These are phyloP conservation scores for Sanderia malayensis DNA, from an alignment of 30 jellyfish, hydroid and myxozoan species.

Conservation along the genomic window DNA sequence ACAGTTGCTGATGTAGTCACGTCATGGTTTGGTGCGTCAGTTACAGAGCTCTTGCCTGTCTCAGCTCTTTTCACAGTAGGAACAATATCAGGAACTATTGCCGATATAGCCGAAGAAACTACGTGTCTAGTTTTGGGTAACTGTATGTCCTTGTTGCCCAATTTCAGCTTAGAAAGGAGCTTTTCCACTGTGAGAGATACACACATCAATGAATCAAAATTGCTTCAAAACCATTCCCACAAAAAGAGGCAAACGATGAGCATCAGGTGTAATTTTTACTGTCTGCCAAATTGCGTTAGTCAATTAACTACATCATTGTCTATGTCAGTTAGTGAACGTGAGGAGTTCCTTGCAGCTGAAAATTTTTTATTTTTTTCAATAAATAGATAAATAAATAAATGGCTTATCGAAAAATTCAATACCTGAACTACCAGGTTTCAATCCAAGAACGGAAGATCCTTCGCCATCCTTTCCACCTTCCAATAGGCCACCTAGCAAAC, in stretches of 20 bases:
- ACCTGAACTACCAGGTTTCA: not conserved
- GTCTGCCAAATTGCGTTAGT: no score
- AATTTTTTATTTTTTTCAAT: no score
- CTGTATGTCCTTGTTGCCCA: constrained; percentile 29
- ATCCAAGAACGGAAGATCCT: constrained; percentile 42
- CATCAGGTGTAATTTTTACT: no score
- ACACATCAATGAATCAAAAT: no score
- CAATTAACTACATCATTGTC: no score
- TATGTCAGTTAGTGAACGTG: no score
- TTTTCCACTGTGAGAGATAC: constrained; percentile 20
- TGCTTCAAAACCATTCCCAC: no score
- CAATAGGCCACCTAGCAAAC: constrained; percentile 38
- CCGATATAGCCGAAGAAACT: constrained; percentile 35
- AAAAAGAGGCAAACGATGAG: no score
- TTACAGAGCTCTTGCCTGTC: not conserved
- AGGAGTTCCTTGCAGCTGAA: no score
- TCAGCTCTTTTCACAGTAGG: constrained; percentile 35
- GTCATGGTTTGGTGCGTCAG: not conserved
- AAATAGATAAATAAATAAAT: no score
- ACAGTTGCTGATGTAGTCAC: constrained; percentile 39
- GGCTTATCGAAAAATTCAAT: no score
- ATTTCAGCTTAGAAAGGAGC: constrained; percentile 44
- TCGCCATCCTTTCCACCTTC: constrained; percentile 76
- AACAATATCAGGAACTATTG: constrained; percentile 53
- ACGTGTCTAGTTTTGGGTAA: constrained; percentile 47